Evolutionary conservation across 2,113 vertebrate genomes (phyloP).

Genomic region (Upupa epops): DNA sequence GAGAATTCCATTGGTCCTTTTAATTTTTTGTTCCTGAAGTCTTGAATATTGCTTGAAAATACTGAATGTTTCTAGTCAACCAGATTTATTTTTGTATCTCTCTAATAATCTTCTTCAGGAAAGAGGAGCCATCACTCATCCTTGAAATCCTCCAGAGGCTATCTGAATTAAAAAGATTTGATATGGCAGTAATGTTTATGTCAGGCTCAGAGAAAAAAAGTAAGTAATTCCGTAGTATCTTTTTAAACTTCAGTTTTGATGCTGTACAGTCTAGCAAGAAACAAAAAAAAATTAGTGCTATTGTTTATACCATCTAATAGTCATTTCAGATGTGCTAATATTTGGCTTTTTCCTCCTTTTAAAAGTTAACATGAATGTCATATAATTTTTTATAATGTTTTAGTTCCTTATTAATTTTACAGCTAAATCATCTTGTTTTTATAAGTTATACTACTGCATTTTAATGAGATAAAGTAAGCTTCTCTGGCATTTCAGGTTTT

Average conservation of each 20-base stretch:
- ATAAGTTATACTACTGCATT: not conserved
- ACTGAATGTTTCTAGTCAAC: constrained; percentile 4
- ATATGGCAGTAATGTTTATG: constrained; percentile 97
- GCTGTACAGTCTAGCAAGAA: not conserved
- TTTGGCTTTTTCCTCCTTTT: not conserved
- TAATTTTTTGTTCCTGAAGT: not conserved
- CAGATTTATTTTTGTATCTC: constrained; percentile 34
- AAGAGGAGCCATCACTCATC: constrained; percentile 79
- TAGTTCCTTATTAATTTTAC: not conserved
- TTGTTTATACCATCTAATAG: not conserved
- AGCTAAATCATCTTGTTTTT: not conserved
- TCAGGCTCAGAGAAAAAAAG: constrained; percentile 87
- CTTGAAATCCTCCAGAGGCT: constrained; percentile 86
- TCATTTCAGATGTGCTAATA: not conserved
- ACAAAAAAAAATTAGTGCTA: accelerated
- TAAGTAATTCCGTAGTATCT: constrained; percentile 56
- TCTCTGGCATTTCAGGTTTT: not conserved
- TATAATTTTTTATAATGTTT: not conserved
- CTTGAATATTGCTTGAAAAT: not conserved
- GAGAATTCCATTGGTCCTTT: not conserved
- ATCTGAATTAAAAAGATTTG: constrained; percentile 86
- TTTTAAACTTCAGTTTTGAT: not conserved
- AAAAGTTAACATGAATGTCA: not conserved
- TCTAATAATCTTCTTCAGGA: constrained; percentile 73
- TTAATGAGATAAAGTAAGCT: not conserved